Evolutionary conservation across 2,888 invertebrate species (phyloP), one percentile per base, ranked within the genome.

Genomic region (Gerosis bhagava): DNA sequence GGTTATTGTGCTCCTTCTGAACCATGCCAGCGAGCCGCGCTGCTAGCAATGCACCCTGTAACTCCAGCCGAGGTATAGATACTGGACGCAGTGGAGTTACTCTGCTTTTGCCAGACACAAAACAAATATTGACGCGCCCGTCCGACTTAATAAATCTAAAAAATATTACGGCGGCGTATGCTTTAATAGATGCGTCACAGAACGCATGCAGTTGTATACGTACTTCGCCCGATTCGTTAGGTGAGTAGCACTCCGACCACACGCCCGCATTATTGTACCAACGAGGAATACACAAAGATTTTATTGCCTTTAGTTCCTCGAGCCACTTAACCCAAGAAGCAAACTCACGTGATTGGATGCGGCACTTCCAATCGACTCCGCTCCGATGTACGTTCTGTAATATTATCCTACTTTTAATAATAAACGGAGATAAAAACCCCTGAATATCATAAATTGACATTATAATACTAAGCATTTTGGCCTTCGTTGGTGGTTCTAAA

Each of bases 151-250:
- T n/a, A n/a, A n/a, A n/a, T n/a, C n/a, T n/a, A n/a, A n/a, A n/a
- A n/a, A n/a, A n/a, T n/a, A n/a, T n/a, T n/a, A n/a, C n/a, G n/a
- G 63, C 45, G 10, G 61, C 56, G 43, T 56, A 59, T 7, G 64
- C 60, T 16, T 59, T 48, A 12, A 49, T 41, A 24, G 61, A 57
- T 12, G 62, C 60, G 31, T 65, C 65, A 25, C 62, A 57, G 45
- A 65, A 67, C 1, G 50, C 44, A n/a, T n/a, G n/a, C n/a, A n/a
- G n/a, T n/a, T n/a, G n/a, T n/a, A n/a, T n/a, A n/a, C n/a, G n/a
- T n/a, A n/a, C n/a, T n/a, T n/a, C n/a, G n/a, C n/a, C n/a, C n/a
- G n/a, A n/a, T n/a, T n/a, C n/a, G n/a, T n/a, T n/a, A n/a, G n/a
- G n/a, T n/a, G n/a, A n/a, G n/a, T n/a, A n/a, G n/a, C n/a, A n/a